phyloP scores from a whole-genome alignment of 2,113 vertebrate species.

The Copsychus sechellarum region DNA sequence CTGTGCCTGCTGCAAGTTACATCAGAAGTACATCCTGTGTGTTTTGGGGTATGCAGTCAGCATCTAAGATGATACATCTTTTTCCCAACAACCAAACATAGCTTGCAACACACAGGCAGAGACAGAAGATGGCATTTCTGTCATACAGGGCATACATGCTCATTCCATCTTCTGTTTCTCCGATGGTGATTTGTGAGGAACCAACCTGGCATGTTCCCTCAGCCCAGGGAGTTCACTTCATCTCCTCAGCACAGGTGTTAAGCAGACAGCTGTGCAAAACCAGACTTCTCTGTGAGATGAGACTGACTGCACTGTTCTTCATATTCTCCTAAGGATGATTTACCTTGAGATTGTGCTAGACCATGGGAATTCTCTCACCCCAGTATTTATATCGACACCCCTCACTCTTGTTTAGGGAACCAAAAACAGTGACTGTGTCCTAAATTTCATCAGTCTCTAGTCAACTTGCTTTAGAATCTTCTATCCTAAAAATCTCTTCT shows the following conservation, averaged over 20 bases:
- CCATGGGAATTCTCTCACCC: neutral
- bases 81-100: neutral
- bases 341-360: neutral
- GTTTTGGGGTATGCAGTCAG: neutral
- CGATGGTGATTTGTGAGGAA: neutral
- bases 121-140: constrained; percentile 36
- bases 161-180: neutral
- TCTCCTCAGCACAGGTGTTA: neutral
- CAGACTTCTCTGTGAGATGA: neutral
- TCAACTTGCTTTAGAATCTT: neutral
- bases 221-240: neutral
- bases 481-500: neutral
- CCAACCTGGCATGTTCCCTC: neutral
- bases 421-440: neutral
- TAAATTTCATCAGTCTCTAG: neutral
- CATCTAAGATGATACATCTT: neutral
- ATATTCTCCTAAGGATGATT: neutral
- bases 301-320: neutral
- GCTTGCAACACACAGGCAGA: neutral
- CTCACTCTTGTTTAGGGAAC: neutral
- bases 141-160: neutral
- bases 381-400: neutral
- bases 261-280: neutral
- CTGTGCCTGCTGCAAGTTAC: neutral
- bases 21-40: neutral